phyloP scores from a whole-genome alignment of 2,797 vertebrate genomes.

The Mormyrus proboscirostris region DNA sequence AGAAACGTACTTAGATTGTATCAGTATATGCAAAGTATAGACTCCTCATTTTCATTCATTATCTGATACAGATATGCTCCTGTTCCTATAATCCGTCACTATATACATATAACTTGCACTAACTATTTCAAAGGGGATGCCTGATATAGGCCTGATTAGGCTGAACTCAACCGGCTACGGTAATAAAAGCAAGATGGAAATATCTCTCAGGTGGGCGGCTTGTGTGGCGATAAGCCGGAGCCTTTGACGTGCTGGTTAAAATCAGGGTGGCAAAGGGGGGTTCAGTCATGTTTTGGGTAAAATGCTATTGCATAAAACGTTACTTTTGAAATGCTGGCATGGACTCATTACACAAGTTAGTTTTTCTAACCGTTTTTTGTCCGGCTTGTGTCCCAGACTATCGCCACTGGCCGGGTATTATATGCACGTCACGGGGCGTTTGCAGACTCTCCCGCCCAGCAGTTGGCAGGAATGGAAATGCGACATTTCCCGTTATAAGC shows the following conservation, averaged over 20 bases:
- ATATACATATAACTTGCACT: neutral
- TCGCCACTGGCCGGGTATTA: neutral
- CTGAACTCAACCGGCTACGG: neutral
- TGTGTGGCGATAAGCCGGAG: neutral
- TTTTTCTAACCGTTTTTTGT: neutral
- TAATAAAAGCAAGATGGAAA: neutral
- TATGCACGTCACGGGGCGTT: neutral
- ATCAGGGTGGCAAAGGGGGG: neutral
- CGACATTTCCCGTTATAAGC: neutral
- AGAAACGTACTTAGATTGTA: neutral
- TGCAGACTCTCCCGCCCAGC: neutral
- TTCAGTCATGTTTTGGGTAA: neutral
- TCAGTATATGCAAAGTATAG: neutral
- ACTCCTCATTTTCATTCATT: neutral
- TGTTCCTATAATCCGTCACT: neutral
- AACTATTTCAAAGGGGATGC: neutral
- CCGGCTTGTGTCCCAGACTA: neutral
- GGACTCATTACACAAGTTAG: neutral
- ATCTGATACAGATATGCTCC: neutral
- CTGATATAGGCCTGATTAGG: neutral
- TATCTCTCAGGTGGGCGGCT: neutral
- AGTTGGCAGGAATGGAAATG: slow-evolving; percentile 9
- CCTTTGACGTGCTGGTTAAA: neutral
- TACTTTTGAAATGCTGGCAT: neutral
- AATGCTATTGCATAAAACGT: neutral